Percentiles rank a stretch among this genome's conserved stretches.
Evolutionary conservation across 2,888 invertebrate genomes (phyloP).

Genomic region (Julus scanicus): DNA sequence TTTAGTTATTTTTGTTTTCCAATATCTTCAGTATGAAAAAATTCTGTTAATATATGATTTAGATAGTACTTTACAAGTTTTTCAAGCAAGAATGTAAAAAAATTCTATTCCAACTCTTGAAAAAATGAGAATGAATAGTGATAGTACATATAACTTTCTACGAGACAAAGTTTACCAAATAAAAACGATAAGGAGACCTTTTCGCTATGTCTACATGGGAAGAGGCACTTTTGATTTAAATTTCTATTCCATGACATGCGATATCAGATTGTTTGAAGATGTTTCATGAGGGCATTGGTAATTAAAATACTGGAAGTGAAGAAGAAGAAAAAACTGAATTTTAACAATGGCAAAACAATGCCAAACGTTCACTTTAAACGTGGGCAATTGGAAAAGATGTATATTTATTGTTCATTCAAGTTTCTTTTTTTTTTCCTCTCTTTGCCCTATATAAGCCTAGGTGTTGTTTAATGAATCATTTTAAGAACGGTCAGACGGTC

Average conservation of each 20-base stretch:
- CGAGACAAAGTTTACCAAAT: slow-evolving; percentile 5
- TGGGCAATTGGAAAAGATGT: slow-evolving; percentile 22
- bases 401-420: slow-evolving; percentile 3
- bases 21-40: too few species aligned
- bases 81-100: too few species aligned
- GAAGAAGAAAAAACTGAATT: not conserved
- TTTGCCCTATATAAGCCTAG: not conserved
- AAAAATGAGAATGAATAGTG: too few species aligned
- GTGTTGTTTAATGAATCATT: not conserved
- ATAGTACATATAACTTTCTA: not conserved
- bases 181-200: not conserved
- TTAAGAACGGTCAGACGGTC: slow-evolving; percentile 30
- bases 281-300: not conserved
- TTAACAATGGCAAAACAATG: slow-evolving; percentile 13
- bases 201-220: not conserved
- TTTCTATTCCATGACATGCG: not conserved
- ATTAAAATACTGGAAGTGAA: not conserved
- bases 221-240: not conserved
- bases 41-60: too few species aligned
- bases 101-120: too few species aligned
- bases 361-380: slow-evolving; percentile 39
- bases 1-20: too few species aligned
- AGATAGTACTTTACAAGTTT: too few species aligned
- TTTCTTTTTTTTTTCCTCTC: slow-evolving; percentile 31
- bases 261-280: not conserved